These are phyloP conservation scores for Charadrius vociferus DNA, from an alignment of 2,113 vertebrate species.

Conservation along the genomic window DNA sequence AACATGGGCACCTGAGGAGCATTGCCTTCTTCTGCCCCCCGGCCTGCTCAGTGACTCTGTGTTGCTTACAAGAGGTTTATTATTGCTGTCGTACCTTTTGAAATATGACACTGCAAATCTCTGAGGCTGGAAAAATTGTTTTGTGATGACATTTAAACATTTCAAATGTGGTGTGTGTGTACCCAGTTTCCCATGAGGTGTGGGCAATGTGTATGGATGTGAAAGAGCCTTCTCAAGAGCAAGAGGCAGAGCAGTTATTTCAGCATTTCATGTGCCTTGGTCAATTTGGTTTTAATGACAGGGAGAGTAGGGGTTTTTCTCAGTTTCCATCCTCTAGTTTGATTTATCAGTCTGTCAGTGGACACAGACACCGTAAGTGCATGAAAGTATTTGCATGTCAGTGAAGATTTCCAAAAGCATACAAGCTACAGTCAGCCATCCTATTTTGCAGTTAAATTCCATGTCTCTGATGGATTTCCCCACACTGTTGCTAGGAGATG, in stretches of 20 bases:
- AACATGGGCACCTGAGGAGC: background rate
- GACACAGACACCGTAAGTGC: background rate
- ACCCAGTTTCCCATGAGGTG: background rate
- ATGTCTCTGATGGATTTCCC: constrained; percentile 76
- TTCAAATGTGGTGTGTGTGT: background rate
- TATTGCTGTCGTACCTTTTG: background rate
- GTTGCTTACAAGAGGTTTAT: background rate
- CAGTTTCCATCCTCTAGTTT: background rate
- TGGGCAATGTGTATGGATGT: background rate
- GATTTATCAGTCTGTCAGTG: background rate
- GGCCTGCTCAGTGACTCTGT: background rate
- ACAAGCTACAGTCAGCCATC: constrained; percentile 48
- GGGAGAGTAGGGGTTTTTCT: background rate
- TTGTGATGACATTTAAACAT: background rate
- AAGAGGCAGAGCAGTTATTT: background rate
- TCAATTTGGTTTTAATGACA: background rate
- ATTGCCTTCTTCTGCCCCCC: background rate
- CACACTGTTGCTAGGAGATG: constrained; percentile 79
- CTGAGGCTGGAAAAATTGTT: background rate
- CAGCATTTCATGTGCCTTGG: background rate
- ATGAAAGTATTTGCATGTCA: constrained; percentile 7
- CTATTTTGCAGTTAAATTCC: constrained; percentile 64
- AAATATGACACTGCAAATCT: background rate
- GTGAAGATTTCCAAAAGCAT: constrained; percentile 50
- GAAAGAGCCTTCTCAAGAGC: background rate